phyloP scores from a whole-genome alignment of 2,888 invertebrate genomes.

The Drosophila anceps region DNA sequence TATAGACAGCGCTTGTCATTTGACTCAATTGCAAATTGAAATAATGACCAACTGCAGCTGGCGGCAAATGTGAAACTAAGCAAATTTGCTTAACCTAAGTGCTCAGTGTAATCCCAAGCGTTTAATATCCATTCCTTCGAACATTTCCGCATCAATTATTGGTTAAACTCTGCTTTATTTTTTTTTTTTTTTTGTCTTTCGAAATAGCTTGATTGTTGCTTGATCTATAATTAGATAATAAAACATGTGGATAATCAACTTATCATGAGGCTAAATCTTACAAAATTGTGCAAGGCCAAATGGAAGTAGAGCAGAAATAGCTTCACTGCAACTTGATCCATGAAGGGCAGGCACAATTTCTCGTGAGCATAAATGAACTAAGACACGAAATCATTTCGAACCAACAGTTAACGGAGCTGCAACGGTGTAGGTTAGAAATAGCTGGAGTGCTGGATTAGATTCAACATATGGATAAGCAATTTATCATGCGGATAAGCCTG shows the following conservation, averaged over 20 bases:
- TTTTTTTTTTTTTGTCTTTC: not conserved
- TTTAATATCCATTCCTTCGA: constrained; percentile 1
- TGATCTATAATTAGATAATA: not conserved
- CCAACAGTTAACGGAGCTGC: too few relatives aligned
- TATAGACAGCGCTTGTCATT: constrained; percentile 69
- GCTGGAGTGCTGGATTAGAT: too few relatives aligned
- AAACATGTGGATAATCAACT: not conserved
- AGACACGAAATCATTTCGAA: too few relatives aligned
- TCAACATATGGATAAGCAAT: not conserved
- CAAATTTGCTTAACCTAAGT: constrained; percentile 37
- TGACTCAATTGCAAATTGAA: constrained; percentile 64
- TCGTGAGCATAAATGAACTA: too few relatives aligned
- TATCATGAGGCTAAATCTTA: not conserved
- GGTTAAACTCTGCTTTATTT: not conserved
- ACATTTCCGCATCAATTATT: not conserved
- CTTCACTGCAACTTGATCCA: not conserved
- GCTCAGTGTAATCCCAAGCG: constrained; percentile 23
- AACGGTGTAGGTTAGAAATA: too few relatives aligned
- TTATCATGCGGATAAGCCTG: not conserved
- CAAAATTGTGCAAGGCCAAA: not conserved
- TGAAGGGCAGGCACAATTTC: too few relatives aligned
- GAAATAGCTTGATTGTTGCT: not conserved
- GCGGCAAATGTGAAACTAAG: constrained; percentile 19
- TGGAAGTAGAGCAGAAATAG: not conserved
- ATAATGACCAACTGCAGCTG: constrained; percentile 55